Evolutionary conservation across 2,113 vertebrate species (phyloP), one percentile per base, ranked within the genome.

Genomic region (Ornithorhynchus anatinus): DNA sequence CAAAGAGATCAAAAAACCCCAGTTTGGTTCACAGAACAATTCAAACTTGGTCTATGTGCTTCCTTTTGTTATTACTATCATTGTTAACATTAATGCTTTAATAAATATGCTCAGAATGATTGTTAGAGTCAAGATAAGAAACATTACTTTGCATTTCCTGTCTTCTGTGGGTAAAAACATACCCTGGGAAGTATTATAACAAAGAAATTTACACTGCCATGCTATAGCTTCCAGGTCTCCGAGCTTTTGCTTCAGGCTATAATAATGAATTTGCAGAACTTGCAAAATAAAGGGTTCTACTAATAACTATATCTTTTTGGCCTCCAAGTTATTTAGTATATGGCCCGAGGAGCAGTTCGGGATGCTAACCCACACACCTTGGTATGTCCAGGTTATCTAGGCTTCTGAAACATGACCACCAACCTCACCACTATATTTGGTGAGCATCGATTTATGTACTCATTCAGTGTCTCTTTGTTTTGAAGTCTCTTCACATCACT

Each of bases 71-170:
- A 57, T 33, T 38, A 40, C 10, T 23, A 65, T 19, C 31, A 6
- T 66, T 57, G 42, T 33, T 48, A 73, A 6, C 64, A 23, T 64
- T 68, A 68, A 20, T 75, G 12, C 8, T 57, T 8, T 72, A 62
- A 45, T 43, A 60, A 47, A 44, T 43, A 6, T 56, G 42, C 50
- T 35, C 25, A 38, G 56, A 60, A 71, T 71, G 40, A 43, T 23
- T 74, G 19, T 72, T 63, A 20, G 32, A 29, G 38, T 59, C 51
- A 51, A 64, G 52, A 57, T 47, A 33, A 37, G 37, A 47, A n/a
- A n/a, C n/a, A n/a, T n/a, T n/a, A n/a, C n/a, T n/a, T n/a, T 56
- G 17, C 63, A 7, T 68, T 58, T 56, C 37, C 4, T 65, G 31
- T 43, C 59, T 47, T 40, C 59, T 35, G 32, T 51, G 56, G 40